Evolutionary conservation across 2,888 invertebrate genomes (phyloP).

Genomic region (Sericinus montela): DNA sequence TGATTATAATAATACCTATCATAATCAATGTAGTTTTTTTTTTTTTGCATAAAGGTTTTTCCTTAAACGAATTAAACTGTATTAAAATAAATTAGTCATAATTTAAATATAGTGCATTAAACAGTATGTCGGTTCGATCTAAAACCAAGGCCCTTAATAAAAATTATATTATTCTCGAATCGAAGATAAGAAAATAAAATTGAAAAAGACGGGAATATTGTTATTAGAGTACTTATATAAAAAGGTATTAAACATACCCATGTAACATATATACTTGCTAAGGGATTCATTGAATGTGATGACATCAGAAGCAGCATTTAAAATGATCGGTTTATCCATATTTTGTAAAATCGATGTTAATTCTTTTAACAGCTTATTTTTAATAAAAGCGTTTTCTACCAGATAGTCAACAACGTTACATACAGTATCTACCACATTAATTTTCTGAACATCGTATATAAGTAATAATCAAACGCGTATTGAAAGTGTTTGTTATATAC

Average conservation of each 20-base stretch:
- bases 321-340: conserved; percentile 42
- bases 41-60: too few species aligned
- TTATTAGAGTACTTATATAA: too few species aligned
- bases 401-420: conserved; percentile 45
- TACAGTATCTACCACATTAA: conserved; percentile 40
- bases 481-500: too few species aligned
- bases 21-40: conserved; percentile 12
- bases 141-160: too few species aligned
- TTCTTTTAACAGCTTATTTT: conserved; percentile 29
- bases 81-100: too few species aligned
- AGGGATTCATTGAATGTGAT: conserved; percentile 38
- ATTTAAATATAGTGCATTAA: too few species aligned
- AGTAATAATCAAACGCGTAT: too few species aligned
- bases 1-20: conserved; percentile 21
- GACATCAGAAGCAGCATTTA: conserved; percentile 39
- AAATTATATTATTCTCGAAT: too few species aligned
- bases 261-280: conserved; percentile 43
- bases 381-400: conserved; percentile 33
- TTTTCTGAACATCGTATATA: conserved; percentile 32
- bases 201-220: too few species aligned
- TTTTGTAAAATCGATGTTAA: conserved; percentile 36
- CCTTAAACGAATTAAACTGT: too few species aligned
- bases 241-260: conserved; percentile 47
- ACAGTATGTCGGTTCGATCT: too few species aligned
- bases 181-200: too few species aligned